Base-by-base conservation (phyloP, 1,140 invertebrate species). In the Lordiphosa clarofinis region DNA sequence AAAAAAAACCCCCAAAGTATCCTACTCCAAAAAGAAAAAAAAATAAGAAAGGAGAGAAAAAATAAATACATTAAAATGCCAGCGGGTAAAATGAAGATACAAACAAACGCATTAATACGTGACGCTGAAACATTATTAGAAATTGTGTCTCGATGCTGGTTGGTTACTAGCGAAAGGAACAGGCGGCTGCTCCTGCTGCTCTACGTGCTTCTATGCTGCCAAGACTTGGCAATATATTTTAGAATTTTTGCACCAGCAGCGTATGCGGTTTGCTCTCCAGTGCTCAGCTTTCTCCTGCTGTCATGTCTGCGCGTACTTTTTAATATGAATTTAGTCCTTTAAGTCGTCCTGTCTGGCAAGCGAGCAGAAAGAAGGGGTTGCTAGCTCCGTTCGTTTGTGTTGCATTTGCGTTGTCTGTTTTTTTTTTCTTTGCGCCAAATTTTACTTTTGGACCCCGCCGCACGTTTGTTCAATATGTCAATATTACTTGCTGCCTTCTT, bases 51-150 rank as follows among this genome's bases (percentile, higher is more conserved):
- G 11, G n/a, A 33, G 44, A 43, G 37, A 54, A 57, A 68, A 67
- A 67, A 57, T 69, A 69, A 75, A 86, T 86, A 86, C 81, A 87
- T 82, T 82, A 87, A 87, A 74, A 82, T 87, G 81, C 75, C 66
- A 82, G 76, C 59, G 75, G 74, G 81, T 81, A 86, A 81, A 87
- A 87, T 87, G 82, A 87, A 87, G 76, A 87, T 82, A 82, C 76
- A 87, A 87, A 87, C 82, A 87, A 84, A 87, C 82, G 82, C 82
- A 87, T 87, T 82, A 82, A 87, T 87, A 87, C 82, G 82, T 87
- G 82, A 87, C 73, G 73, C 76, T 82, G 73, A 59, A 82, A 56
- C 82, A 78, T 72, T 87, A 87, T 87, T 87, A 87, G 82, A 87
- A 87, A 87, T 82, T 71, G 75, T 78, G 78, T 84, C 78, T 73